Evolutionary conservation across 2,113 vertebrate genomes (phyloP), one percentile per base, ranked within the genome.

Genomic region (Nestor notabilis): DNA sequence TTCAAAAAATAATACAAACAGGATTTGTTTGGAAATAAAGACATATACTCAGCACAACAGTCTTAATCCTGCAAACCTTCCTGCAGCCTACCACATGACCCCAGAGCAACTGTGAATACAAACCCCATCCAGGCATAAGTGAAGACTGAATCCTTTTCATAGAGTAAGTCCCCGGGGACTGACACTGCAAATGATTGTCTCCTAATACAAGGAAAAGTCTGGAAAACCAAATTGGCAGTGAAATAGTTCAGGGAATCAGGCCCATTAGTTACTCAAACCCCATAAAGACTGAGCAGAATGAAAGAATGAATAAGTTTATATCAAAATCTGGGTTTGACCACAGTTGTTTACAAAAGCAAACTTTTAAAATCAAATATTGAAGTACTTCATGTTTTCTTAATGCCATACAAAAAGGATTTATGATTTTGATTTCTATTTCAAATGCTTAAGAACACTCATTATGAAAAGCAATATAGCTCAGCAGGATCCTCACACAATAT

Each of bases 381-480:
- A 81, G 52, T 29, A 27, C 55, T 87, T 89, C 28, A 56, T 1
- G 2, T 12, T 39, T 5, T 87, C 86, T 81, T 50, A 55, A 55
- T 56, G 65, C 20, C 11, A 58, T 69, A 35, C 41, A 50, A 83
- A 94, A 78, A 72, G 0, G 0, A 65, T 58, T 50, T 91, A 23
- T 53, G 4, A 68, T 92, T 93, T 88, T 12, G 3, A 81, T 82
- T 91, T 83, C 56, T 70, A 74, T 93, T 90, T 97, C 65, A 89
- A 97, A 96, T 81, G 33, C 52, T 95, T 88, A 35, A 87, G 87
- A 95, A 91, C 10, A 19, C 13, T 77, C 65, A 86, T 72, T 75
- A 87, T 64, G 72, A 86, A 93, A 95, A 85, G 88, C 95, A 96
- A 94, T 70, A 87, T 60, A 94, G 61, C 94, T 91, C 91, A 95